A percentile compares a stretch with the other conserved stretches of the same genome.
Evolutionary conservation across 2,888 invertebrate genomes (phyloP).

Genomic region (Orthosia incerta): DNA sequence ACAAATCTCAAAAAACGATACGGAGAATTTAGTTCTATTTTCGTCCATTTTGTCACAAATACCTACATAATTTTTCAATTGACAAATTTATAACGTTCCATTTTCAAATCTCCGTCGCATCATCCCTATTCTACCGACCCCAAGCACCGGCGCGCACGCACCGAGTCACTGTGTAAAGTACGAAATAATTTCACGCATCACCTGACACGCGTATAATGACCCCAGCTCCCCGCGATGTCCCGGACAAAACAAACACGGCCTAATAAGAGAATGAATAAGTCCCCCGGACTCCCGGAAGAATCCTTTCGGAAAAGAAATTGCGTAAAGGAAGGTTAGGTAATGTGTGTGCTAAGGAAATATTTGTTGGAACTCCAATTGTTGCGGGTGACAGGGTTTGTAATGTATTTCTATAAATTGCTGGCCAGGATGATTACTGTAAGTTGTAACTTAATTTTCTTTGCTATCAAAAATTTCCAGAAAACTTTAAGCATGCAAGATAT

Average conservation of each 20-base stretch:
- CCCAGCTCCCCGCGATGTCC: conserved; percentile 78
- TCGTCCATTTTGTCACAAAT: too few relatives aligned
- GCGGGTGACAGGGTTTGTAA: conserved; percentile 6
- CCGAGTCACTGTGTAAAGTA: conserved; percentile 88
- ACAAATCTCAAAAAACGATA: too few relatives aligned
- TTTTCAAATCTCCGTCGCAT: conserved; percentile 58
- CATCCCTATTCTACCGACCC: conserved; percentile 72
- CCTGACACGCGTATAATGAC: conserved; percentile 89
- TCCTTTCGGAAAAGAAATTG: conserved; percentile 75
- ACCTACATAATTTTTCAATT: not conserved
- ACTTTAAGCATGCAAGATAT: not conserved
- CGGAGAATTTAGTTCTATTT: too few relatives aligned
- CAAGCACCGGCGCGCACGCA: conserved; percentile 83
- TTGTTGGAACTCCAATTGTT: conserved; percentile 50
- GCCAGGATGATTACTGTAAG: too few relatives aligned
- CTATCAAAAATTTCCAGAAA: not conserved
- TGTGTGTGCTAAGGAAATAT: conserved; percentile 63
- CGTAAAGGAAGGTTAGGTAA: conserved; percentile 55
- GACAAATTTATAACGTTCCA: not conserved
- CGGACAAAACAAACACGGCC: conserved; percentile 85
- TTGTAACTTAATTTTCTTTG: too few relatives aligned
- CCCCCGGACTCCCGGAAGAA: conserved; percentile 68
- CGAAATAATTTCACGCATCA: conserved; percentile 91
- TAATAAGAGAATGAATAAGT: conserved; percentile 81
- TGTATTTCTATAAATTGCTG: not conserved